Base-by-base conservation (phyloP, 2,113 vertebrate species). In the Chionis minor region DNA sequence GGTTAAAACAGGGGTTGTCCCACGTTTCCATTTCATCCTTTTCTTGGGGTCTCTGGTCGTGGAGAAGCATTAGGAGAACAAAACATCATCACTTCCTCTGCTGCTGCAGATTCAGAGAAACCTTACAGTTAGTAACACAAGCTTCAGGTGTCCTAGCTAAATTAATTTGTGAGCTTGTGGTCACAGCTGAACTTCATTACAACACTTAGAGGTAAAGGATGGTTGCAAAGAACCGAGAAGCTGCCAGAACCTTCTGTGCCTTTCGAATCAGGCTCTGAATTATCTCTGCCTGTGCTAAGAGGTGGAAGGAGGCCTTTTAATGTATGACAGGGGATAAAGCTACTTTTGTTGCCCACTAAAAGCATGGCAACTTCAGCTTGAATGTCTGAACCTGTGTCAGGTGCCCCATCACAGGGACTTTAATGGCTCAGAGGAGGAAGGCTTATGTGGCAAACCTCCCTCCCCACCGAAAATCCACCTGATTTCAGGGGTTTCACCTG, bases 51-150 rank as follows among this genome's bases (percentile, higher is more conserved):
- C 8, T 22, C 27, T 65, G 30, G 8, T 52, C 35, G 40, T 45
- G 32, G 74, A 86, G 72, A 16, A 86, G 6, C 22, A 14, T 6
- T 80, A 75, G 40, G 23, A 83, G 35, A 82, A 40, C 19, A 73
- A 88, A 86, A 81, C 6, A 19, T 45, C 2, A 10, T 30, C 4
- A 28, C 30, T 51, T 19, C 12, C 5, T 59, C 51, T 6, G 4
- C 26, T 83, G 33, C 38, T 9, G 5, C 40, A 8, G 27, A 30
- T 90, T 33, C 27, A 27, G 55, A 9, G 55, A 61, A 67, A 16
- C 14, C 11, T 7, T 2, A 8, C 8, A 5, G 33, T 2, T 2
- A 4, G 45, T 75, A 72, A 21, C 0, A 3, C 2, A 28, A 21
- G 20, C 35, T 78, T 45, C 54, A 67, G n/a, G 27, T 78, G 52